Evolutionary conservation across 1,140 invertebrate species (phyloP).

Genomic region (Carposina sasakii): DNA sequence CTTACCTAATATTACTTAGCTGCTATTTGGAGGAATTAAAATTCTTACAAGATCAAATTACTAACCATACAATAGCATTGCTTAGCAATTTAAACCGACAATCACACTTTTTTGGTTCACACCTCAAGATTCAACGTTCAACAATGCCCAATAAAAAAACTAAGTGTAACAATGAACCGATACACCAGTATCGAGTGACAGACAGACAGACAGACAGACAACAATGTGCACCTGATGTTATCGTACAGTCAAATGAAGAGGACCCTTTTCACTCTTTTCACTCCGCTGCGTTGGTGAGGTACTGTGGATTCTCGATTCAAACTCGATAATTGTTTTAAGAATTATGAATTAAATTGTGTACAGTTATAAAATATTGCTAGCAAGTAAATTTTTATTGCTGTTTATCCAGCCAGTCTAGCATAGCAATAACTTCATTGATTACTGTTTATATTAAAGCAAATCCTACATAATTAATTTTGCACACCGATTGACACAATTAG

Average conservation of each 20-base stretch:
- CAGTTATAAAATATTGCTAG: neutral
- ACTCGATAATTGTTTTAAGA: neutral
- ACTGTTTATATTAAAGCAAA: neutral
- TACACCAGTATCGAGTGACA: too few species aligned
- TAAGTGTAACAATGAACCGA: too few species aligned
- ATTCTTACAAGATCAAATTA: too few species aligned
- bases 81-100: too few species aligned
- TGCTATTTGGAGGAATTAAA: too few species aligned
- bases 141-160: too few species aligned
- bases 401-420: too few species aligned
- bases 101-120: too few species aligned
- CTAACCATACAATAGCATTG: too few species aligned
- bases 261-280: neutral
- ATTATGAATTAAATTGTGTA: neutral
- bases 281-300: neutral
- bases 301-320: neutral
- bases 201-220: conserved; percentile 2
- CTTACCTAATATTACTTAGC: too few species aligned
- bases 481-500: neutral
- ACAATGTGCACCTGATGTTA: neutral
- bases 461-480: neutral
- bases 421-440: neutral
- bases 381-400: neutral
- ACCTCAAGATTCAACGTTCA: too few species aligned
- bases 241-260: neutral